Percentiles rank a stretch among this genome's conserved stretches.
These are phyloP conservation scores for Lynx canadensis DNA, from an alignment of 2,113 vertebrate species.

Conservation along the genomic window DNA sequence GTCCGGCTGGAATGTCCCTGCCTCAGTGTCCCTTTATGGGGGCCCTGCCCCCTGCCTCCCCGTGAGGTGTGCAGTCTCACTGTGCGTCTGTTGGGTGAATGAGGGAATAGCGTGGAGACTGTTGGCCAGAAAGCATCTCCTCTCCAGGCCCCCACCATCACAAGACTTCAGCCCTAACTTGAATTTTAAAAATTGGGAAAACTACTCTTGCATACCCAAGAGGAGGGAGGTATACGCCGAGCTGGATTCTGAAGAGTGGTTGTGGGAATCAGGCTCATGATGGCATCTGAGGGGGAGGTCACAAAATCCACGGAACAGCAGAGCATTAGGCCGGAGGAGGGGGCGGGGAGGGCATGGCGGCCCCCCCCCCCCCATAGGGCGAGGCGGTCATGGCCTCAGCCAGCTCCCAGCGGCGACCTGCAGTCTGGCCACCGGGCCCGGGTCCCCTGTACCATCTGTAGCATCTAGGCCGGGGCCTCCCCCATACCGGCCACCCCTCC, in stretches of 20 bases:
- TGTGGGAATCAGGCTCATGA: background rate
- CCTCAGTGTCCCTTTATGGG: fast-evolving
- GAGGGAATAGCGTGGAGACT: background rate
- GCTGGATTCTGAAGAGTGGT: background rate
- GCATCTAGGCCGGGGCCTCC: background rate
- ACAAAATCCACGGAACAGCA: background rate
- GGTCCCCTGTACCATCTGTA: background rate
- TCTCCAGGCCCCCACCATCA: background rate
- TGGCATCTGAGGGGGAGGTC: background rate
- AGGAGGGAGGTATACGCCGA: background rate
- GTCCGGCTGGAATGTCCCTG: too few relatives aligned
- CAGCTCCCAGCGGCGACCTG: background rate
- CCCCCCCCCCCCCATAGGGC: background rate
- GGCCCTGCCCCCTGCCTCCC: background rate
- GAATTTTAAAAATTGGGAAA: background rate
- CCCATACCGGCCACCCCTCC: background rate
- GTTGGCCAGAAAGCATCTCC: background rate
- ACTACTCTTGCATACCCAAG: background rate
- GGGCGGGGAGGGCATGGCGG: too few relatives aligned
- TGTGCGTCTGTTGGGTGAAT: background rate
- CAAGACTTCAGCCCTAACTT: background rate
- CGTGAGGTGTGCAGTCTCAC: background rate
- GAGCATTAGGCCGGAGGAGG: background rate
- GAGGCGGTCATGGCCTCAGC: background rate
- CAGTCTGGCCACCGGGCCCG: background rate